These are phyloP conservation scores for Nestor notabilis DNA, from an alignment of 2,113 vertebrate genomes.

Conservation along the genomic window DNA sequence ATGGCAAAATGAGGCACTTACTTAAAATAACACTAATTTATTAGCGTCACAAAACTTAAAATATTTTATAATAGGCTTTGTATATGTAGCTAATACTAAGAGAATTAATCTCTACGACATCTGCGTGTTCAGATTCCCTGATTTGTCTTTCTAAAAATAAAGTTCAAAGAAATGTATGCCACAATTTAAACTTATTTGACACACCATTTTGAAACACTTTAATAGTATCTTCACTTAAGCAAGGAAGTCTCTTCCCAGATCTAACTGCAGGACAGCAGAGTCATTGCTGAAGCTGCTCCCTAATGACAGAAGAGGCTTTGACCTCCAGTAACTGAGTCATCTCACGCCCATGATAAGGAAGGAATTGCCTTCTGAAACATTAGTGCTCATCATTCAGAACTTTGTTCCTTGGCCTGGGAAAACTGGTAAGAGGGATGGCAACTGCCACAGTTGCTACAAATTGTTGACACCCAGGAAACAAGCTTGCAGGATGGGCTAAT, in stretches of 20 bases:
- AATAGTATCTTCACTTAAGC: not conserved
- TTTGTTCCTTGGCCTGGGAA: slow-evolving; percentile 45
- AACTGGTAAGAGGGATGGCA: slow-evolving; percentile 49
- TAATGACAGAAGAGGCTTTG: not conserved
- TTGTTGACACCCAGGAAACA: not conserved
- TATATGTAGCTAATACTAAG: not conserved
- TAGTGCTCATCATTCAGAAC: slow-evolving; percentile 32
- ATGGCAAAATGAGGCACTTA: not conserved
- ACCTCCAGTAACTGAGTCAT: slow-evolving; percentile 52
- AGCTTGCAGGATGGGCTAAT: not conserved
- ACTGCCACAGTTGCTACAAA: not conserved
- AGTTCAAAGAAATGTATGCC: not conserved
- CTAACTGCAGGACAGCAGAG: not conserved
- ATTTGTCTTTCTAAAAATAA: not conserved
- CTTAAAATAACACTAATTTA: not conserved
- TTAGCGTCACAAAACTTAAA: not conserved
- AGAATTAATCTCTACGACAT: not conserved
- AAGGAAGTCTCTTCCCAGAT: not conserved
- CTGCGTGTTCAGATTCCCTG: not conserved
- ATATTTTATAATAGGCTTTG: not conserved
- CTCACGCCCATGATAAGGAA: slow-evolving; percentile 50
- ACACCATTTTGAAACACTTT: not conserved
- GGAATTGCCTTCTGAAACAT: slow-evolving; percentile 55
- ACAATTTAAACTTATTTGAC: not conserved
- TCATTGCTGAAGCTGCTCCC: not conserved